A percentile compares a stretch with the other conserved stretches of the same genome.
Evolutionary conservation across 2,888 invertebrate genomes (phyloP).

Genomic region (Sepiola atlantica): DNA sequence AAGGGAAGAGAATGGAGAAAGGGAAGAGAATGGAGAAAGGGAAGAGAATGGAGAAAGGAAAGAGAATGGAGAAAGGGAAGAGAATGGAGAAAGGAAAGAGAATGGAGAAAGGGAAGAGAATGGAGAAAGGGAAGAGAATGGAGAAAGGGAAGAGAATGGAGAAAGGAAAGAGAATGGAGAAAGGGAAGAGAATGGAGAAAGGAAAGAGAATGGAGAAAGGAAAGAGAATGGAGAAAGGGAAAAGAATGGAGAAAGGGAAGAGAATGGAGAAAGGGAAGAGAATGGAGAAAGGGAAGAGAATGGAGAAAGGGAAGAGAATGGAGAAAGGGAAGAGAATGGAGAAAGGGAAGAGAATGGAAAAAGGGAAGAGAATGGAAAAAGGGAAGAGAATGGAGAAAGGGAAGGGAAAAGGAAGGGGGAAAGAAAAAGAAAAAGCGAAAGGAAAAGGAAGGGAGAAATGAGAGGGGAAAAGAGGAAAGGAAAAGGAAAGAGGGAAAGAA

Average conservation of each 20-base stretch:
- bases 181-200: neutral
- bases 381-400: neutral
- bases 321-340: neutral
- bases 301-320: too few species aligned
- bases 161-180: too few species aligned
- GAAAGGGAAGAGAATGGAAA: neutral
- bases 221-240: too few species aligned
- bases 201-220: neutral
- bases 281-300: too few species aligned
- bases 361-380: slow-evolving; percentile 34
- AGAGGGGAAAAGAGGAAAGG: neutral
- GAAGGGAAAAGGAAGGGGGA: slow-evolving; percentile 44
- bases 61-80: too few species aligned
- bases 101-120: too few species aligned
- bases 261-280: too few species aligned
- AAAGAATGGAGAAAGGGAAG: too few species aligned
- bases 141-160: too few species aligned
- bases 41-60: slow-evolving; percentile 44
- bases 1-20: neutral
- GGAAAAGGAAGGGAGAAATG: too few species aligned
- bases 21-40: neutral
- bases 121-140: too few species aligned
- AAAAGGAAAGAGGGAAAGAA: neutral
- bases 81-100: too few species aligned
- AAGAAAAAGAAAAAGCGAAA: slow-evolving; percentile 43